Evolutionary conservation across 1,140 invertebrate species (phyloP), one percentile per base, ranked within the genome.

Genomic region (Panagrolaimus sp.): DNA sequence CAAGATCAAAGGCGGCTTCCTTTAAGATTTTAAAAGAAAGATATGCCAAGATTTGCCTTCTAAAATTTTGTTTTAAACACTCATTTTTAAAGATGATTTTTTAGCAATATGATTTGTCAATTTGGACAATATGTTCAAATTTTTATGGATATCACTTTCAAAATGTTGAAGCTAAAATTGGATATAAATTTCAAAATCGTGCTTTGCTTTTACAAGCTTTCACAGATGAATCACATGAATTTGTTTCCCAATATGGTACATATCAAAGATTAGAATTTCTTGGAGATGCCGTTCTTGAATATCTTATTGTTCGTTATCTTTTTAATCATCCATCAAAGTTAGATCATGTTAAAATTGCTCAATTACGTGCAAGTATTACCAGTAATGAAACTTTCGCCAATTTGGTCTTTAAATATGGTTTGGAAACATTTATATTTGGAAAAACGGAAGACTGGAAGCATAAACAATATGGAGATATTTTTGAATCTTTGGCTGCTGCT

Each of bases 361-460:
- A 99, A 86, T 87, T 99, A 5, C 87, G 96, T 58, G 98, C 95
- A 17, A 94, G 96, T 24, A 87, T 99, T 10, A 96, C 98, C 44
- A 99, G 98, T 82, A 99, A 99, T 83, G 97, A 95, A 1, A 98
- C 98, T 74, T 99, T 99, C 86, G 96, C 95, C 0, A 95, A 93
- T 0, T 84, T 99, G 8, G 94, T 95, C 9, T 95, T 97, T 24
- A n/a, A 24, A 32, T 21, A 24, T 72, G 21, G 55, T 67, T 73
- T 62, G 17, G 44, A 73, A 75, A 76, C 28, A 72, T 79, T 78
- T 67, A 77, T 73, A 38, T 79, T 76, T 73, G 85, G 83, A 94
- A 98, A 82, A 90, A 98, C 58, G 96, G 99, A 87, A 94, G 98
- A 6, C 96, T 96, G 3, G 98, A 99, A 87, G 94, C 94, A n/a